Evolutionary conservation across 2,113 vertebrate species (phyloP).

Genomic region (Cyprinodon brontotheroides): DNA sequence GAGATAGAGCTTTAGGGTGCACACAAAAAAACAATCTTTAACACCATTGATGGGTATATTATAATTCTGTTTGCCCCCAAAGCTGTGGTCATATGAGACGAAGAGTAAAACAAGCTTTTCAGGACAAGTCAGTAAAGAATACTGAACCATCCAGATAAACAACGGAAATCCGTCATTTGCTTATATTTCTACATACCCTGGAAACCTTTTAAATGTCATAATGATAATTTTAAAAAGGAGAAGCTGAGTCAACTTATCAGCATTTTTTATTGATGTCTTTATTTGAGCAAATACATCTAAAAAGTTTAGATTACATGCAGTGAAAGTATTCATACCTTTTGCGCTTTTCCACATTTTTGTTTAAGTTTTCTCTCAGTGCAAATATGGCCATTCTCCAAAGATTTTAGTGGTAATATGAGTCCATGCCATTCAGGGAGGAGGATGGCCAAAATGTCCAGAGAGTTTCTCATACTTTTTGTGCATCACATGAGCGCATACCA

Average conservation of each 20-base stretch:
- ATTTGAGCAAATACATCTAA: not conserved
- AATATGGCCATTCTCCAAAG: not conserved
- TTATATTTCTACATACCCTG: conserved; percentile 71
- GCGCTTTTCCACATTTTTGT: not conserved
- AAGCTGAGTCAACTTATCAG: conserved; percentile 7
- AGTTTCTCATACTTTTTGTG: not conserved
- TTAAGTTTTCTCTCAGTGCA: not conserved
- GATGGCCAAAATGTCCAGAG: too few species aligned
- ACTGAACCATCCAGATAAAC: conserved; percentile 50
- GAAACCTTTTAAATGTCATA: conserved; percentile 56
- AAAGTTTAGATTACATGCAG: not conserved
- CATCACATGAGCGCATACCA: conserved; percentile 85
- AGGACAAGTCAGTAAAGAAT: conserved; percentile 56
- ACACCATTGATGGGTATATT: conserved; percentile 38
- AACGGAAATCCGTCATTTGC: conserved; percentile 69
- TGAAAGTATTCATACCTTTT: not conserved
- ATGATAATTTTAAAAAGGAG: conserved; percentile 43
- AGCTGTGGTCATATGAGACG: conserved; percentile 73
- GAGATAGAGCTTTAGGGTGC: too few species aligned
- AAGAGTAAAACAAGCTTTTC: conserved; percentile 59
- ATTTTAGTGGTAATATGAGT: not conserved
- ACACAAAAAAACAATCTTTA: too few species aligned
- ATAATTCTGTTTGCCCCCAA: conserved; percentile 46
- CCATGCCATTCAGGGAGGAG: too few species aligned
- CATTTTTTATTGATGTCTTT: too few species aligned